These are phyloP conservation scores for Parnassius orleans DNA, from an alignment of 2,888 invertebrate genomes.

Conservation along the genomic window DNA sequence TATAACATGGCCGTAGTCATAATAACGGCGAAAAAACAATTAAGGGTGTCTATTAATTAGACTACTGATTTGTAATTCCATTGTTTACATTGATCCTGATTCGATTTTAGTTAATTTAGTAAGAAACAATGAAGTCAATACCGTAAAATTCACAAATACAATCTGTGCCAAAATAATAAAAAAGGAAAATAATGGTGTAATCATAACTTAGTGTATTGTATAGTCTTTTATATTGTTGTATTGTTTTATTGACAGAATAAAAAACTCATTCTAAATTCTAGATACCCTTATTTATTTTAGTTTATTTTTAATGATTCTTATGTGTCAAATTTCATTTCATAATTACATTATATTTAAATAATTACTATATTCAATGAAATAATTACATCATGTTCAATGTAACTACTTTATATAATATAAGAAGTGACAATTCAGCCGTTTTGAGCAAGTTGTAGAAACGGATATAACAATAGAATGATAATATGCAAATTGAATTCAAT, in stretches of 20 bases:
- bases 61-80: neutral
- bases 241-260: neutral
- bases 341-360: neutral
- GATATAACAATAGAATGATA: no score
- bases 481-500: no score
- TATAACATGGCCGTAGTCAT: neutral
- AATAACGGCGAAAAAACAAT: neutral
- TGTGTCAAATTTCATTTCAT: constrained; percentile 16
- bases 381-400: no score
- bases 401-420: no score
- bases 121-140: no score
- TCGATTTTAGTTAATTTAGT: no score
- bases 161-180: constrained; percentile 21
- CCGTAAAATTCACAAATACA: neutral
- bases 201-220: neutral
- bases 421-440: no score
- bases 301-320: constrained; percentile 9
- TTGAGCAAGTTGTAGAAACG: no score
- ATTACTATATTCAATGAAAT: no score
- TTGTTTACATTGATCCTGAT: no score
- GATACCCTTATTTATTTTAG: constrained; percentile 7
- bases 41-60: constrained; percentile 5
- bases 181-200: neutral
- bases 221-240: neutral
- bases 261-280: neutral